Percentiles rank a stretch among this genome's conserved stretches.
Conservation (phyloP, 2,797 vertebrate genomes). For the Tinamus major region DNA sequence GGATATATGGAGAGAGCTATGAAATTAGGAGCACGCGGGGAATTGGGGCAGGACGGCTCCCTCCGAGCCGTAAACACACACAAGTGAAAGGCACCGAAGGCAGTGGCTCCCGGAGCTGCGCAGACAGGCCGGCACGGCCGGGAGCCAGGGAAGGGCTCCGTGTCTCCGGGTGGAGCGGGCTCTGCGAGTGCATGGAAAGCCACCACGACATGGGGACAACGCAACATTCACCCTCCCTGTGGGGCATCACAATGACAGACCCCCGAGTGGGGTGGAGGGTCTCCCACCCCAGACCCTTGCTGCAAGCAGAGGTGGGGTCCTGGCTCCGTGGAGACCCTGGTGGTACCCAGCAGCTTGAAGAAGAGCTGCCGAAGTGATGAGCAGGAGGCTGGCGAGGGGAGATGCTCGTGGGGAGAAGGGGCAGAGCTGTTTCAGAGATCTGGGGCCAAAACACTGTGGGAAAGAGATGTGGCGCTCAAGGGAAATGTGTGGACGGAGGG, state of each 20-base stretch:
- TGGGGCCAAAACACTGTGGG: neutral
- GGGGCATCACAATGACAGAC: neutral
- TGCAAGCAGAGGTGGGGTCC: rapidly evolving
- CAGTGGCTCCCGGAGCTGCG: constrained; percentile 61
- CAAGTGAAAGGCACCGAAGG: constrained; percentile 72
- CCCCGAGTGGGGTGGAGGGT: neutral
- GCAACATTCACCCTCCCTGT: neutral
- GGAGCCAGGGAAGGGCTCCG: constrained; percentile 40
- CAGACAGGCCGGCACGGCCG: constrained; percentile 67
- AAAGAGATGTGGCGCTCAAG: neutral
- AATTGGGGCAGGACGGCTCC: constrained; percentile 78
- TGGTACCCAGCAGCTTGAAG: neutral
- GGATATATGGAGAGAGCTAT: constrained; percentile 81
- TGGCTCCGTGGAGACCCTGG: neutral
- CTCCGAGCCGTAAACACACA: constrained; percentile 78
- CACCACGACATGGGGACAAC: rapidly evolving
- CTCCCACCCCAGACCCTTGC: rapidly evolving
- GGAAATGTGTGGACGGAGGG: neutral
- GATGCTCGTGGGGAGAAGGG: neutral
- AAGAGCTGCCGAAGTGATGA: neutral
- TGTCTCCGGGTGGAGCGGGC: neutral
- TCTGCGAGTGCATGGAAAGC: neutral
- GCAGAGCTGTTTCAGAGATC: neutral
- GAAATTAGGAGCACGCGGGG: constrained; percentile 79
- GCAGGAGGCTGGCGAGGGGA: neutral